Evolutionary conservation across 2,113 vertebrate genomes (phyloP), one percentile per base, ranked within the genome.

Genomic region (Elephas maximus): DNA sequence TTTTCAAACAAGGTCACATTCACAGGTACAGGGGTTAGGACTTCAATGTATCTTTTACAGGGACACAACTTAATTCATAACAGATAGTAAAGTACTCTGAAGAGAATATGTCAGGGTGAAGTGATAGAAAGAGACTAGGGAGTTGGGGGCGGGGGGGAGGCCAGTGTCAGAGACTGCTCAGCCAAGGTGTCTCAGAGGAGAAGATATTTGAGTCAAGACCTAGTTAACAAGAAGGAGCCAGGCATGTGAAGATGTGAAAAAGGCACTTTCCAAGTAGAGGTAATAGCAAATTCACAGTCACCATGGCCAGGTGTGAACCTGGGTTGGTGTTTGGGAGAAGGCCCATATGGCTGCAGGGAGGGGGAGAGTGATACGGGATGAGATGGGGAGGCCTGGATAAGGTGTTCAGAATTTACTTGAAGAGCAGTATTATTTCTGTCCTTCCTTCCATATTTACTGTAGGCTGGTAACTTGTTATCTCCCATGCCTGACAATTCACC

Each of bases 301-400:
- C 30, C 11, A 1, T 4, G 30, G 77, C 63, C 1, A 44, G 51
- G 44, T 0, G 2, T 9, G n/a, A 79, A 71, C n/a, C 18, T 1
- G 0, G 37, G 44, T 37, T 63, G 20, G 24, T 77, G 41, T 23
- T 12, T 24, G 21, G 0, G 0, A 41, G 76, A 45, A 51, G 76
- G 7, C 30, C 26, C 10, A 37, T 1, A 0, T 9, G n/a, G 45
- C 53, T 26, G 4, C 23, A 30, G 48, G 0, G 2, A 63, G 0
- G 28, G 28, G 1, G 20, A n/a, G 3, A n/a, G 5, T 45, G 74
- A 4, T 8, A 21, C 37, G 15, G 60, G 74, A 28, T 8, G 5
- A 6, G 26, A 28, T 8, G 28, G 30, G 78, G 44, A 45, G 63
- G 30, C 41, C 37, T 45, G 77, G 17, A 23, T 11, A 33, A 81